Conservation (phyloP, 1,140 invertebrate genomes). For the Saccostrea cuccullata region DNA sequence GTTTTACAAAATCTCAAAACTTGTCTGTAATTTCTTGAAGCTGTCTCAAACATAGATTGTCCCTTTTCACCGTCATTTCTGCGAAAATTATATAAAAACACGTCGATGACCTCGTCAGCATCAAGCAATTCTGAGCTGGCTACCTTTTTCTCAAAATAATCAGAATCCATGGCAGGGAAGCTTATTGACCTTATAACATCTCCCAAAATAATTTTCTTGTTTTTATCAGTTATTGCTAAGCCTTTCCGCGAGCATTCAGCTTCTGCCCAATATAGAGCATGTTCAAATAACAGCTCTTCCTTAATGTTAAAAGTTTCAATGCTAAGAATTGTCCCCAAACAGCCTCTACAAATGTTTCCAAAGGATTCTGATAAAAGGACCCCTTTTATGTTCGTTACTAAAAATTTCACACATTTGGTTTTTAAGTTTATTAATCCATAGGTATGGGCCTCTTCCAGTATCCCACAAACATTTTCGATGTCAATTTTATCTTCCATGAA, state of each 20-base stretch:
- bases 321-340: neutral
- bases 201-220: neutral
- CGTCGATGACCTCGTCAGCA: neutral
- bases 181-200: neutral
- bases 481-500: neutral
- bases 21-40: neutral
- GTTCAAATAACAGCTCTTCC: neutral
- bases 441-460: neutral
- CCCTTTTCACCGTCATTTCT: neutral
- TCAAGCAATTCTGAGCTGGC: neutral
- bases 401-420: neutral
- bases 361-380: neutral
- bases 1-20: neutral
- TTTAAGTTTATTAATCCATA: neutral
- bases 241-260: neutral
- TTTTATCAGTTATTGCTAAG: neutral
- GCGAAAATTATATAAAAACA: neutral
- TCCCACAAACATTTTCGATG: neutral
- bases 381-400: neutral
- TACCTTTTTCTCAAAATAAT: neutral
- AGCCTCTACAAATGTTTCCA: neutral
- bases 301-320: neutral
- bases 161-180: neutral
- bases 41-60: neutral
- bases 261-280: neutral